These are phyloP conservation scores for Myopa tessellatipennis DNA, from an alignment of 2,888 invertebrate species.

Conservation along the genomic window DNA sequence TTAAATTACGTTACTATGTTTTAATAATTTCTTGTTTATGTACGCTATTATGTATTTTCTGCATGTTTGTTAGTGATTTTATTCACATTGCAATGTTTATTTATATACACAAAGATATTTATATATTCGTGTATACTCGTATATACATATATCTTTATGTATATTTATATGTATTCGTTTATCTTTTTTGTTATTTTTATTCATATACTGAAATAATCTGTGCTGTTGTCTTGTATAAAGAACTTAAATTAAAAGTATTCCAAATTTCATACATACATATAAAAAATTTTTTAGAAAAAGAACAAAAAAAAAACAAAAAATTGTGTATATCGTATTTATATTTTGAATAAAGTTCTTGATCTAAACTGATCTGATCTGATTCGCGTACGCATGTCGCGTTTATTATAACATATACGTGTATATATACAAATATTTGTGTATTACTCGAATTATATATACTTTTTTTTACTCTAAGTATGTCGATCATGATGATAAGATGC, in stretches of 20 bases:
- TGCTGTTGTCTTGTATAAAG: constrained; percentile 28
- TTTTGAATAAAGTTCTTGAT: not conserved
- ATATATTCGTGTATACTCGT: not conserved
- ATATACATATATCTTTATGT: not conserved
- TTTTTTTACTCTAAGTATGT: constrained; percentile 25
- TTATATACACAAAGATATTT: constrained; percentile 2
- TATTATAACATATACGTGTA: constrained; percentile 8
- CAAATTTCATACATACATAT: constrained; percentile 19
- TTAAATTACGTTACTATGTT: constrained; percentile 3
- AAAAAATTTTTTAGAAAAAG: not conserved
- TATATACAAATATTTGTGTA: constrained; percentile 24
- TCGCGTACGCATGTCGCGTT: constrained; percentile 10
- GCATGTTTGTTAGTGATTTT: not conserved
- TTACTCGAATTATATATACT: constrained; percentile 22
- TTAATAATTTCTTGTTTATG: constrained; percentile 5
- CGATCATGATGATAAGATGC: constrained; percentile 29
- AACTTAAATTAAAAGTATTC: constrained; percentile 16
- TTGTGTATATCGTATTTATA: constrained; percentile 27
- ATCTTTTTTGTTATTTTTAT: not conserved
- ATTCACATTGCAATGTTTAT: constrained; percentile 16
- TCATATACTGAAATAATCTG: constrained; percentile 26
- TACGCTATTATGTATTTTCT: constrained; percentile 6
- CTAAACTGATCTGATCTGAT: constrained; percentile 11
- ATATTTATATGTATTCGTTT: not conserved
- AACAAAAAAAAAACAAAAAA: not conserved